Evolutionary conservation across 2,113 vertebrate species (phyloP).

Genomic region (Willisornis vidua): DNA sequence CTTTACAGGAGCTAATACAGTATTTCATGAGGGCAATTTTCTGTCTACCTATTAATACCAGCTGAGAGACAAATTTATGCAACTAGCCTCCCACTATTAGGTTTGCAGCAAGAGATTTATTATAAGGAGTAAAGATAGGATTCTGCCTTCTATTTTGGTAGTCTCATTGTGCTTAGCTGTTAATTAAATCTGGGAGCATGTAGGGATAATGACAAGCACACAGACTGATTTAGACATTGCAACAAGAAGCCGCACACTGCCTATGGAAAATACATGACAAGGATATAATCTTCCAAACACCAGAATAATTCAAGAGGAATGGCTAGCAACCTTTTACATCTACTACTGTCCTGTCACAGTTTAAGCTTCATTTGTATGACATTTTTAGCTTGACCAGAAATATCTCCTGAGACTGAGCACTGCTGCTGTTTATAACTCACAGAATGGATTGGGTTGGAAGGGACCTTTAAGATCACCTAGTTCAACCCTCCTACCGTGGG

Average conservation of each 20-base stretch:
- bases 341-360: not conserved
- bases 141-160: conserved; percentile 45
- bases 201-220: not conserved
- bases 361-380: not conserved
- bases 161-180: conserved; percentile 11
- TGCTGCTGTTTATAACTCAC: not conserved
- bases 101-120: conserved; percentile 22
- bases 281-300: not conserved
- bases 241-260: not conserved
- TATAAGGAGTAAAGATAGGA: conserved; percentile 32
- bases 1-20: not conserved
- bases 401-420: not conserved
- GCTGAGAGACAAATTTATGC: conserved; percentile 18
- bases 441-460: not conserved
- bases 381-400: not conserved
- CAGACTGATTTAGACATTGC: conserved; percentile 11
- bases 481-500: not conserved
- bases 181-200: conserved; percentile 47
- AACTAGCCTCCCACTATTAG: not conserved
- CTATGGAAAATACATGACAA: not conserved
- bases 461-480: not conserved
- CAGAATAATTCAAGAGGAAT: not conserved
- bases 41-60: not conserved
- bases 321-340: not conserved
- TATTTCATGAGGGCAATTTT: conserved; percentile 1